Percentiles rank a stretch among this genome's conserved stretches.
These are phyloP conservation scores for Hylia prasina DNA, from an alignment of 2,113 vertebrate genomes.

Conservation along the genomic window DNA sequence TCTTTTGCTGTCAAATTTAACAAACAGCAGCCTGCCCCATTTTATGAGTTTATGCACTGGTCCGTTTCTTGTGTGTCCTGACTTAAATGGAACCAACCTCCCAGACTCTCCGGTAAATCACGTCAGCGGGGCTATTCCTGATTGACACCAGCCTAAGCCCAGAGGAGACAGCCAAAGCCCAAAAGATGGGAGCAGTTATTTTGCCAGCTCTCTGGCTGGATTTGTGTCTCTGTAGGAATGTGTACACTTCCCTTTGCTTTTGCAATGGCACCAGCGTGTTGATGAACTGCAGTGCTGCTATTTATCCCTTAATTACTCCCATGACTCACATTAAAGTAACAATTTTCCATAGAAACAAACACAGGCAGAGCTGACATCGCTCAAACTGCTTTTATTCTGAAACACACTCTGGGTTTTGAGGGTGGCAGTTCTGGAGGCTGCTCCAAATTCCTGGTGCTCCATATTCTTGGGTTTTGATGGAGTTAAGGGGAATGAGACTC, in stretches of 20 bases:
- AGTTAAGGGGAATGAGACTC: neutral
- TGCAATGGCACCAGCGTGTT: slow-evolving; percentile 49
- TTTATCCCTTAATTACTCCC: slow-evolving; percentile 63
- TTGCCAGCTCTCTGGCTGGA: slow-evolving; percentile 32
- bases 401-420: neutral
- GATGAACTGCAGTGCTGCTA: slow-evolving; percentile 48
- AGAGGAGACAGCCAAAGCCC: slow-evolving; percentile 12
- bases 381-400: slow-evolving; percentile 10
- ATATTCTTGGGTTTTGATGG: neutral
- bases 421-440: neutral
- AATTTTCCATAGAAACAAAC: slow-evolving; percentile 60
- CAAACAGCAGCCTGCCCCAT: neutral
- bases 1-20: neutral
- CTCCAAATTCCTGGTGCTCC: neutral
- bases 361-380: slow-evolving; percentile 31
- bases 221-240: slow-evolving; percentile 22
- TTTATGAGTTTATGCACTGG: neutral
- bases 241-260: slow-evolving; percentile 5
- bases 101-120: neutral
- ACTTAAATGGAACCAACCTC: neutral
- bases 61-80: neutral
- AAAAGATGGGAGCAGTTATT: slow-evolving; percentile 14
- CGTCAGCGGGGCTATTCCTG: neutral
- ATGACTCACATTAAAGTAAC: slow-evolving; percentile 55
- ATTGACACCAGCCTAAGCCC: neutral